Base-by-base conservation (phyloP, 2,888 invertebrate genomes). In the Isoperla grammatica region DNA sequence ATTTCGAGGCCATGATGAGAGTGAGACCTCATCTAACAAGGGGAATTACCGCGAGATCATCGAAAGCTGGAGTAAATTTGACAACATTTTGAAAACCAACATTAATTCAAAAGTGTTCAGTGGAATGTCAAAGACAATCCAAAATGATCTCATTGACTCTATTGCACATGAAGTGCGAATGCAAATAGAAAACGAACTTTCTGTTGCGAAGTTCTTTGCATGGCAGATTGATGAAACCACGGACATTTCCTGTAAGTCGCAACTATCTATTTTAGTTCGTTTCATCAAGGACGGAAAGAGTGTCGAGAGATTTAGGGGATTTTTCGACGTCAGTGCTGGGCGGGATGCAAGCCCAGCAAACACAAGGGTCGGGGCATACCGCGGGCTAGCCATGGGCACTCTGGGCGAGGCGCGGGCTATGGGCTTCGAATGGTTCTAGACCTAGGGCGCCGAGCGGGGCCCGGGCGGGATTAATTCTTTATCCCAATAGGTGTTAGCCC, bases 241-340 rank as follows among this genome's bases (percentile, higher is more conserved):
- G n/a, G 48, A 37, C 39, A 49, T 22, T 8, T 1, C 20, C 9
- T 35, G 22, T 48, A 49, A 17, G 49, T 57, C 39, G n/a, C 48
- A 48, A 48, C n/a, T 48, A n/a, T 48, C 48, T 8, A 20, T 48
- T n/a, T 22, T 48, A 6, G 20, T 48, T 22, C 48, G 48, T 5
- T 48, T 22, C 19, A 45, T 20, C 9, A 48, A 29, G 9, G 5
- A 48, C 20, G 39, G 57, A n/a, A 13, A 23, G 20, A 17, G 48
- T 13, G 29, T 49, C 11, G 57, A 57, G 19, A 50, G 57, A 39
- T 58, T 58, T 50, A 19, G 49, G 39, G 50, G 50, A n/a, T 58
- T 50, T 22, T 19, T 35, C 2, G 58, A 58, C 17, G 39, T 58
- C 19, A 53, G 58, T 40, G 11, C 37, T 37, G 19, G 50, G 1